phyloP scores from a whole-genome alignment of 2,797 vertebrate genomes.

The Anguilla obscura region DNA sequence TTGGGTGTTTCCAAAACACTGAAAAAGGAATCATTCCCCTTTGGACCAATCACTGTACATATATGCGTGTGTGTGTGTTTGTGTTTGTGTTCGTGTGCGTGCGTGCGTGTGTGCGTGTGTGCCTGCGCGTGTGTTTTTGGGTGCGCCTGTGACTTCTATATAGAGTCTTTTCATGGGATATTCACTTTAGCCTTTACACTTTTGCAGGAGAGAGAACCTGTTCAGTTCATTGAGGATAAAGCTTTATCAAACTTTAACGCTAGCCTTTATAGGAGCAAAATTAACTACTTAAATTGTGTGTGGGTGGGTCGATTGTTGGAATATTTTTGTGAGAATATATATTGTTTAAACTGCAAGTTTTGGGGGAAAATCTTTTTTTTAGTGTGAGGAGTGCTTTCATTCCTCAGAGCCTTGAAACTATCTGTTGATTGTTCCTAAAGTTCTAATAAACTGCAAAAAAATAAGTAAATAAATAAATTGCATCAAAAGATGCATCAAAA shows the following conservation, averaged over 20 bases:
- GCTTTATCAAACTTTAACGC: not conserved
- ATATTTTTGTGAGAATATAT: not conserved
- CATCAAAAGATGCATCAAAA: not conserved
- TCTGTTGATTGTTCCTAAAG: not conserved
- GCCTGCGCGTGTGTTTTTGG: not conserved
- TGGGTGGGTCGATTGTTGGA: not conserved
- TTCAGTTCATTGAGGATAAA: not conserved
- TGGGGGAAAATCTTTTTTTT: not conserved
- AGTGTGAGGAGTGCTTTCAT: not conserved
- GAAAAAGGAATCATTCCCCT: not conserved
- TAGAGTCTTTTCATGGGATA: not conserved
- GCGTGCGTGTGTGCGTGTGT: not conserved
- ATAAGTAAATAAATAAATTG: not conserved
- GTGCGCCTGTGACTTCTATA: not conserved
- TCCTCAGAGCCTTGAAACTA: not conserved
- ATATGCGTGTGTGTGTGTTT: not conserved
- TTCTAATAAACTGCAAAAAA: not conserved
- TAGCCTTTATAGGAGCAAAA: not conserved
- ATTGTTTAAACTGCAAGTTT: not conserved
- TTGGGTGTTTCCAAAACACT: conserved; percentile 15
- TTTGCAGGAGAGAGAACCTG: not conserved
- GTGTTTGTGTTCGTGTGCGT: not conserved
- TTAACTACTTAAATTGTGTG: not conserved
- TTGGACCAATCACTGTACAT: not conserved
- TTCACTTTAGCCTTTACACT: not conserved